These are phyloP conservation scores for Lasaia peninsularis DNA, from an alignment of 1,140 invertebrate species.

Conservation along the genomic window DNA sequence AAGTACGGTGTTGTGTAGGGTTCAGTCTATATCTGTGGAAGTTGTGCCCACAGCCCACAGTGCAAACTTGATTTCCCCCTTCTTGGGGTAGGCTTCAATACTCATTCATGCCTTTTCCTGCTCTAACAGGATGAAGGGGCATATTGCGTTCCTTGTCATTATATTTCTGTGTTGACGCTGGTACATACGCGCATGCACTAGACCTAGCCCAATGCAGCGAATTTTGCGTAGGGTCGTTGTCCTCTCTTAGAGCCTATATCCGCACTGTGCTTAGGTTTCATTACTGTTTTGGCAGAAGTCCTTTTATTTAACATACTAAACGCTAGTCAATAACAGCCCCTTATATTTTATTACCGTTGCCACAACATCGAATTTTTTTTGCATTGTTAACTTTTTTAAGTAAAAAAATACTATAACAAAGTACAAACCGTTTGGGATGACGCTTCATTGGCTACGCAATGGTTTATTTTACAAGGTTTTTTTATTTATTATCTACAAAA, in stretches of 20 bases:
- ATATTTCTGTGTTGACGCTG: slow-evolving; percentile 62
- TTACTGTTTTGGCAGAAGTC: slow-evolving; percentile 10
- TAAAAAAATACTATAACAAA: not conserved
- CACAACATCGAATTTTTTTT: slow-evolving; percentile 10
- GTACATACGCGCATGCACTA: slow-evolving; percentile 72
- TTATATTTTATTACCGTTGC: slow-evolving; percentile 1
- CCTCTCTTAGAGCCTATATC: slow-evolving; percentile 64
- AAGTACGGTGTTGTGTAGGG: slow-evolving; percentile 42
- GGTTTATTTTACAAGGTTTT: not conserved
- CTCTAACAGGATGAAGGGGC: slow-evolving; percentile 46
- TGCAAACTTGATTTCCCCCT: slow-evolving; percentile 73
- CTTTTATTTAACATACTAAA: not conserved
- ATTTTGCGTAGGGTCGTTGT: slow-evolving; percentile 78
- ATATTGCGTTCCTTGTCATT: slow-evolving; percentile 57
- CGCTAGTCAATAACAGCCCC: not conserved
- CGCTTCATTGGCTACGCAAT: slow-evolving; percentile 1
- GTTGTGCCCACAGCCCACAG: slow-evolving; percentile 54
- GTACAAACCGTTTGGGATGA: not conserved
- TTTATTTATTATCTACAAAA: slow-evolving; percentile 1
- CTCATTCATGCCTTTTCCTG: slow-evolving; percentile 73
- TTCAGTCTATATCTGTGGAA: slow-evolving; percentile 58
- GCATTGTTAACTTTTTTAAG: slow-evolving; percentile 1
- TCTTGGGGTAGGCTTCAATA: slow-evolving; percentile 72
- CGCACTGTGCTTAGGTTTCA: slow-evolving; percentile 44
- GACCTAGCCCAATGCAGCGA: slow-evolving; percentile 77